Conservation (phyloP, 2,113 vertebrate species). For the Suncus etruscus region DNA sequence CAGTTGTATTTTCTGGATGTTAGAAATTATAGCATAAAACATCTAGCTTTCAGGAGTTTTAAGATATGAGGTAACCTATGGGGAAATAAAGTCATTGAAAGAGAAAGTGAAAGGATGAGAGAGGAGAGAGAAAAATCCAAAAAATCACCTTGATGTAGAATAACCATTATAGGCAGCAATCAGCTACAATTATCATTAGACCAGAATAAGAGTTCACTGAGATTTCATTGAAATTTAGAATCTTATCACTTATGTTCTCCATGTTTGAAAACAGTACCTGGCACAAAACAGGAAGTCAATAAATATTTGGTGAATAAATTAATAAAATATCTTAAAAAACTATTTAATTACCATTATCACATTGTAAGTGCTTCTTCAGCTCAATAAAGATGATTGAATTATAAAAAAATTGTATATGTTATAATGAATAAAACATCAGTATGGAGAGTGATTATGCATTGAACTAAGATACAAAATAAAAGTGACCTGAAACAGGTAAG, state of each 20-base stretch:
- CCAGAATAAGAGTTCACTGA: not conserved
- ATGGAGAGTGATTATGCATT: not conserved
- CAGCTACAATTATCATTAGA: not conserved
- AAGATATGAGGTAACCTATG: no score
- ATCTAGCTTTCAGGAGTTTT: no score
- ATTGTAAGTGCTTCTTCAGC: no score
- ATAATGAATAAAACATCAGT: no score
- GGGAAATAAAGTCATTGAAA: no score
- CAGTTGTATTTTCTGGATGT: conserved; percentile 36
- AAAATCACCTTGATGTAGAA: not conserved
- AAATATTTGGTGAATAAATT: not conserved
- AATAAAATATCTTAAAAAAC: not conserved
- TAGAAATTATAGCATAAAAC: not conserved
- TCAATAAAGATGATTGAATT: no score
- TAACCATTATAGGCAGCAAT: not conserved
- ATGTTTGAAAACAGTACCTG: not conserved
- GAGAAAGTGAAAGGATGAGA: no score
- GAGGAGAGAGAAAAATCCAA: no score
- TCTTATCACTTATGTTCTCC: not conserved
- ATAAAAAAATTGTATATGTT: no score
- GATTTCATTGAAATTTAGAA: not conserved
- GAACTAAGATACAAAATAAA: not conserved
- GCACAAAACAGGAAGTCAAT: not conserved
- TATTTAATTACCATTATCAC: not conserved
- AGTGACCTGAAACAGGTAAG: not conserved